A percentile compares a stretch with the other conserved stretches of the same genome.
These are phyloP conservation scores for Ascaphus truei DNA, from an alignment of 2,113 vertebrate genomes.

Conservation along the genomic window DNA sequence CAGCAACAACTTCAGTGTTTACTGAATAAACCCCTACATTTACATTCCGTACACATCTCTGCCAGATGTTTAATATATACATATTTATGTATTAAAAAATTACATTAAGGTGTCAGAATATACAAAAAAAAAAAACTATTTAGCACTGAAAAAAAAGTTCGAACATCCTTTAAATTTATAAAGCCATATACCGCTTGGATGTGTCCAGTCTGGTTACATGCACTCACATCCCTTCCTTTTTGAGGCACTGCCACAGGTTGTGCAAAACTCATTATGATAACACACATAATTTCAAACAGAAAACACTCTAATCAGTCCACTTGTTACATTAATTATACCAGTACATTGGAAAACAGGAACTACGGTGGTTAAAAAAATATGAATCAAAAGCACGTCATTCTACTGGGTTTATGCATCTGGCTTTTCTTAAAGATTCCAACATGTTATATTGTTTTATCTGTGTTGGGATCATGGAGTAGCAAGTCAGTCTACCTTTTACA, in stretches of 20 bases:
- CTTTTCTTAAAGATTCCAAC: no score
- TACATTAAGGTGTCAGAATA: conserved; percentile 60
- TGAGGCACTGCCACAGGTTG: conserved; percentile 63
- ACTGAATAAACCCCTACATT: conserved; percentile 37
- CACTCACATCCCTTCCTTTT: conserved; percentile 61
- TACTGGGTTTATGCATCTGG: no score
- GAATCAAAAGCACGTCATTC: no score
- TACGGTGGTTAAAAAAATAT: conserved; percentile 51
- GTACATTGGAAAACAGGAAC: conserved; percentile 60
- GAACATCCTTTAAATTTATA: conserved; percentile 55
- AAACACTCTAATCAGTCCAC: conserved; percentile 51
- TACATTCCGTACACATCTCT: conserved; percentile 59
- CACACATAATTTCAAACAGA: conserved; percentile 59
- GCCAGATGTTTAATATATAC: conserved; percentile 57
- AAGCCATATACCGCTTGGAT: conserved; percentile 55
- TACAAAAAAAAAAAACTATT: conserved; percentile 52
- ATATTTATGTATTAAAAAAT: conserved; percentile 51
- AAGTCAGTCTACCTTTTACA: no score
- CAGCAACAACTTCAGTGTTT: conserved; percentile 42
- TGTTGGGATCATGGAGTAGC: no score
- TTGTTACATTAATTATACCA: conserved; percentile 59
- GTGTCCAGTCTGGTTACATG: conserved; percentile 55
- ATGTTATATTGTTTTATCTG: no score
- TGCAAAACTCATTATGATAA: conserved; percentile 62
- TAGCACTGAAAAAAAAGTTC: conserved; percentile 57